phyloP scores from a whole-genome alignment of 2,113 vertebrate genomes.

The Gyps fulvus region DNA sequence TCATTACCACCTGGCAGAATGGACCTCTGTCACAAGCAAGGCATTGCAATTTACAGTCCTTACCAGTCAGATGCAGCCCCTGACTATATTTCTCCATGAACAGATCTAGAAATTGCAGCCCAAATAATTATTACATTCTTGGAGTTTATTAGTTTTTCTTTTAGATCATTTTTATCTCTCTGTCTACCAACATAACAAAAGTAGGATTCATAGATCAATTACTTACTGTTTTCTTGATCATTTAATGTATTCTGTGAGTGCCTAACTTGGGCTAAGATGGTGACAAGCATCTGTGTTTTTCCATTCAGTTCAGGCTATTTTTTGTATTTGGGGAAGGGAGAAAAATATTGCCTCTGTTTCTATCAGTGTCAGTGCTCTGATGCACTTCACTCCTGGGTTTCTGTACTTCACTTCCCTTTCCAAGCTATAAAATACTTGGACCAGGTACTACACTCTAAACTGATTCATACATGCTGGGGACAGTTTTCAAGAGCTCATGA shows the following conservation, averaged over 20 bases:
- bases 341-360: background rate
- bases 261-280: background rate
- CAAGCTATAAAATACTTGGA: background rate
- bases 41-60: background rate
- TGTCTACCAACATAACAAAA: background rate
- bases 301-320: background rate
- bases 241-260: background rate
- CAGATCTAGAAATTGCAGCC: background rate
- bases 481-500: background rate
- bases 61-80: background rate
- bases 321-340: background rate
- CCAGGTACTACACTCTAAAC: background rate
- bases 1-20: background rate
- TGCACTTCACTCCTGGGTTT: background rate
- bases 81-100: background rate
- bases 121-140: background rate
- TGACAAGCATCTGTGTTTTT: background rate
- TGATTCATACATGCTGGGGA: background rate
- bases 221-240: background rate
- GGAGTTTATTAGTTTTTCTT: background rate
- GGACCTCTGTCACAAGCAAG: background rate
- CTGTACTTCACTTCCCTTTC: background rate
- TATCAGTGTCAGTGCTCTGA: background rate
- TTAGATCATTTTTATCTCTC: background rate
- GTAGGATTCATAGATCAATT: background rate